Conservation (phyloP, 2,113 vertebrate species). For the Odobenus rosmarus region DNA sequence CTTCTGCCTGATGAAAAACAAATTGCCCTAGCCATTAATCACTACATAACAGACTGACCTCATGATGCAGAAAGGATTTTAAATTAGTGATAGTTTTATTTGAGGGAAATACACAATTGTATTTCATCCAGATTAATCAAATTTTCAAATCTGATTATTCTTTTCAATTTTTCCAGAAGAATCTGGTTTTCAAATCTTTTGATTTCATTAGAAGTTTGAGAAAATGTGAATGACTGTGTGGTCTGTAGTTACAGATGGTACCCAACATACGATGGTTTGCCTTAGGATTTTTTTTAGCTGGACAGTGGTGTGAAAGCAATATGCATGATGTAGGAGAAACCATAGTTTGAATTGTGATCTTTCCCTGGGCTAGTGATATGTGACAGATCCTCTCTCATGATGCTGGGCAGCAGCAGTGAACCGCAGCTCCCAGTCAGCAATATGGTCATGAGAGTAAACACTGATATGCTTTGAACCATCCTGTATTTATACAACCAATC, state of each 20-base stretch:
- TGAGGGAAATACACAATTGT: not conserved
- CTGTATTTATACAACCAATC: not conserved
- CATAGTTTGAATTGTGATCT: not conserved
- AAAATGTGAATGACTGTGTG: not conserved
- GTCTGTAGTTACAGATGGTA: not conserved
- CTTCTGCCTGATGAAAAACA: slow-evolving; percentile 46
- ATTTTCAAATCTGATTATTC: not conserved
- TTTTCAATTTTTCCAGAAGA: slow-evolving; percentile 10
- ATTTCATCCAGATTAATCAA: slow-evolving; percentile 1
- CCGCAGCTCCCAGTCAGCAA: not conserved
- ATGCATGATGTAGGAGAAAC: not conserved
- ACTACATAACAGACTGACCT: slow-evolving; percentile 5
- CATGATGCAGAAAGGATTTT: not conserved
- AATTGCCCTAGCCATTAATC: slow-evolving; percentile 21
- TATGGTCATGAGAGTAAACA: not conserved
- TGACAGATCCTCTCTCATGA: not conserved
- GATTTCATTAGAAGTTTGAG: slow-evolving; percentile 27
- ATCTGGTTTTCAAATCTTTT: not conserved
- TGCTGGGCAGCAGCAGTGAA: not conserved
- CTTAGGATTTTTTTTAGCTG: not conserved
- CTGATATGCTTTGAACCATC: not conserved
- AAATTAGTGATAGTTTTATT: not conserved
- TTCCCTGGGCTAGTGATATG: not conserved
- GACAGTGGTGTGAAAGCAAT: not conserved
- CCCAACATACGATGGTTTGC: not conserved